Evolutionary conservation across 2,113 vertebrate genomes (phyloP).

Genomic region (Rafetus swinhoei): DNA sequence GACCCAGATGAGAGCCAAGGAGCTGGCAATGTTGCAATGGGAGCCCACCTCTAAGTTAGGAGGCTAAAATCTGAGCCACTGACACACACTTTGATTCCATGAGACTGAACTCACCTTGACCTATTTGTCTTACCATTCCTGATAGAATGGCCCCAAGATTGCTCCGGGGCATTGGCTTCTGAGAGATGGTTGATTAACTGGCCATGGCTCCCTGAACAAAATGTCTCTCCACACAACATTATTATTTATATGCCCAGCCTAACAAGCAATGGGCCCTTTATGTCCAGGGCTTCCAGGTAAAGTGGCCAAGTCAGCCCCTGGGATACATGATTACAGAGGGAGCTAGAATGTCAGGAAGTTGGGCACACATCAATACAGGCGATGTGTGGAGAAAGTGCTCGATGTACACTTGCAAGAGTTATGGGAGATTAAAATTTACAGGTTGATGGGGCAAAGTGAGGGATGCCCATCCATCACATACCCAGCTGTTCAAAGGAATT

Average conservation of each 20-base stretch:
- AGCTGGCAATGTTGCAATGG: neutral
- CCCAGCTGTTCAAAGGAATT: neutral
- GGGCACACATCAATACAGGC: neutral
- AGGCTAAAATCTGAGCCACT: neutral
- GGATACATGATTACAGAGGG: neutral
- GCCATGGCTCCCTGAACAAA: neutral
- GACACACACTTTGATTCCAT: neutral
- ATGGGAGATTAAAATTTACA: neutral
- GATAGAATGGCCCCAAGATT: neutral
- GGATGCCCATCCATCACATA: neutral
- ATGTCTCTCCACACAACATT: neutral
- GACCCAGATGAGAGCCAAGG: neutral
- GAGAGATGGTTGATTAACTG: neutral
- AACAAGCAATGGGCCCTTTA: neutral
- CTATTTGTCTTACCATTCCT: neutral
- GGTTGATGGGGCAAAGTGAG: neutral
- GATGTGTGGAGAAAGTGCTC: neutral
- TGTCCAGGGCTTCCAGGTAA: neutral
- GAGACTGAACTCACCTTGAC: neutral
- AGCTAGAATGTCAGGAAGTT: neutral
- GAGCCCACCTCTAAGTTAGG: neutral
- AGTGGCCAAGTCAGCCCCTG: neutral
- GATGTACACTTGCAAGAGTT: neutral
- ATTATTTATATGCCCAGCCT: accelerated
- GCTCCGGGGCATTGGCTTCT: neutral